Evolutionary conservation across 37 sponge, comb jelly and placozoan genomes (phyloP), one percentile per base, ranked within the genome.

Genomic region (Crambe crambe): DNA sequence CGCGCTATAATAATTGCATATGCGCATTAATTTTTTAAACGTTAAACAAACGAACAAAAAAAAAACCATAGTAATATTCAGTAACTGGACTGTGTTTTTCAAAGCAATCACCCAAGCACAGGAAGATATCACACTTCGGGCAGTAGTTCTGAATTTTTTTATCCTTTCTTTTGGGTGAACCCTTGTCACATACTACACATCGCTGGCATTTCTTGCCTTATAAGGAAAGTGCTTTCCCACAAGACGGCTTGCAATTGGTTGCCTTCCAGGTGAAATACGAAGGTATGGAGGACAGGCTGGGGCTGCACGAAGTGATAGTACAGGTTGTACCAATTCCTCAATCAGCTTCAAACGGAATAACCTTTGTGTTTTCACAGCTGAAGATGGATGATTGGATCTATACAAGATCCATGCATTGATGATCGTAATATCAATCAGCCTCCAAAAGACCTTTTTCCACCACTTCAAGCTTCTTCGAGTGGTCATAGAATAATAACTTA

Each of bases 21-120:
- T n/a, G n/a, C n/a, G n/a, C n/a, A n/a, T n/a, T n/a, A n/a, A n/a
- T n/a, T n/a, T n/a, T n/a, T n/a, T n/a, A n/a, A n/a, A n/a, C n/a
- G n/a, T n/a, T n/a, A n/a, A n/a, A n/a, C n/a, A n/a, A n/a, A n/a
- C n/a, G n/a, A n/a, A n/a, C n/a, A n/a, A n/a, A n/a, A n/a, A n/a
- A n/a, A n/a, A n/a, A n/a, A n/a, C n/a, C n/a, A 51, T 51, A 15
- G 6, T 63, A 12, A 22, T 69, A 69, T 12, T 36, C 29, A 37
- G 39, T 12, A 4, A 27, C 9, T 4, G 82, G 71, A 58, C 72
- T 73, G 56, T 44, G 73, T 12, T 9, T 5, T 29, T 83, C 68
- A 63, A 83, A 83, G 40, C 83, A 83, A 3, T 2, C 23, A 42
- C 74, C 83, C 42, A 74, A 25, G 38, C 83, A 83, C 66, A 83